A percentile compares a stretch with the other conserved stretches of the same genome.
These are phyloP conservation scores for Cephus rjabovi DNA, from an alignment of 2,888 invertebrate species.

Conservation along the genomic window DNA sequence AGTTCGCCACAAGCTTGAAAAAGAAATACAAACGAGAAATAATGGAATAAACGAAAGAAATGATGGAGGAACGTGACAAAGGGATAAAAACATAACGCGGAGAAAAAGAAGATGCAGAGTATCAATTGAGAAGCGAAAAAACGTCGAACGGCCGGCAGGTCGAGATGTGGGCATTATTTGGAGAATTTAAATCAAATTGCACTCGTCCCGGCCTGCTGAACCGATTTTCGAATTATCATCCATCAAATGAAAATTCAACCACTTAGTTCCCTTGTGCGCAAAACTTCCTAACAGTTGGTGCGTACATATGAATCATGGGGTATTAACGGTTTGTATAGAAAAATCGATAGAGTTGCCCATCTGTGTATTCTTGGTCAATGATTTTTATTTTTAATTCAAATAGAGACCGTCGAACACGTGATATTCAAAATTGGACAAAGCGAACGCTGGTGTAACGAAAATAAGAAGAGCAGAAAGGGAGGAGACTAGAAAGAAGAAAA, in stretches of 20 bases:
- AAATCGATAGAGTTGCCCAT: neutral
- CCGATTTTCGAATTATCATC: constrained; percentile 45
- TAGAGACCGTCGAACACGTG: neutral
- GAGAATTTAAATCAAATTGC: constrained; percentile 63
- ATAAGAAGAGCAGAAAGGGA: constrained; percentile 12
- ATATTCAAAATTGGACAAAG: neutral
- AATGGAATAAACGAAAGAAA: constrained; percentile 1
- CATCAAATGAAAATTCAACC: neutral
- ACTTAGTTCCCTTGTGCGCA: neutral
- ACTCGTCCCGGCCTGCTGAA: constrained; percentile 68
- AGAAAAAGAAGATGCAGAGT: neutral
- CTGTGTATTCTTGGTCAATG: neutral
- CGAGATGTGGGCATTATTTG: constrained; percentile 65
- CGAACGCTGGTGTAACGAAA: constrained; percentile 20
- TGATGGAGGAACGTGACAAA: constrained; percentile 17
- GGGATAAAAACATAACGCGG: neutral
- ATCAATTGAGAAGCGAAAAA: neutral
- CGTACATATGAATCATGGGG: neutral
- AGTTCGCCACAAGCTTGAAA: neutral
- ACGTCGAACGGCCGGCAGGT: constrained; percentile 56
- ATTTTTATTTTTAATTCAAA: neutral
- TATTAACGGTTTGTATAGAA: neutral
- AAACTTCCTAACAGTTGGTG: neutral
- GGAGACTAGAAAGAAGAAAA: constrained; percentile 10
- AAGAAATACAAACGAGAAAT: neutral